Conservation (phyloP, 1,140 invertebrate genomes). For the Chlorops oryzae region DNA sequence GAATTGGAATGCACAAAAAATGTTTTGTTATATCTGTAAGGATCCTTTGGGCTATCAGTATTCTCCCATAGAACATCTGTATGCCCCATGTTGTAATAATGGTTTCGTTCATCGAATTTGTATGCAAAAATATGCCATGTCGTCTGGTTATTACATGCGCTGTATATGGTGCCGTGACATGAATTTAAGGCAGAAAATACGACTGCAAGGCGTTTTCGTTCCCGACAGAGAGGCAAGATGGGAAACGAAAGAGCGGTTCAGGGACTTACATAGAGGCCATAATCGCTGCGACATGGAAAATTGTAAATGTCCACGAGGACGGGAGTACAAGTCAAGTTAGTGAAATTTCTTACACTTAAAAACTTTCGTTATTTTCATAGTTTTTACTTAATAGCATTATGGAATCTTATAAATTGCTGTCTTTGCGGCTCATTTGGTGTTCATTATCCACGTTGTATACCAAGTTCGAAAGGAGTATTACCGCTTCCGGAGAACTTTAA, state of each 20-base stretch:
- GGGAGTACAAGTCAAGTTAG: constrained; percentile 14
- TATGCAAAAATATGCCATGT: constrained; percentile 26
- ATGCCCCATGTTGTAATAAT: constrained; percentile 29
- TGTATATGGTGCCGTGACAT: constrained; percentile 33
- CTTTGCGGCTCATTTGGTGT: constrained; percentile 10
- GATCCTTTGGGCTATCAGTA: constrained; percentile 5
- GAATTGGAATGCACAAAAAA: not conserved
- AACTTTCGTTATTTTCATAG: not conserved
- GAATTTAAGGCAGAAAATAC: constrained; percentile 23
- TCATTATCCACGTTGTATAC: constrained; percentile 11
- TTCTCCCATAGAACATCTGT: constrained; percentile 8
- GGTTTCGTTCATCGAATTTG: constrained; percentile 30
- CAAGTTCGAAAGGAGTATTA: not conserved
- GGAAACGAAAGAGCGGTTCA: constrained; percentile 25
- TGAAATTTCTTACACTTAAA: not conserved
- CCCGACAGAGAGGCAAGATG: constrained; percentile 36
- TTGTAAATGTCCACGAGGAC: constrained; percentile 24
- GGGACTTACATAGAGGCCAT: constrained; percentile 23
- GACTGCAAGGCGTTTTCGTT: constrained; percentile 29
- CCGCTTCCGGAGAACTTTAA: constrained; percentile 9
- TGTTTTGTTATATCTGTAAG: constrained; percentile 26
- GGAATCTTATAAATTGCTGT: constrained; percentile 10
- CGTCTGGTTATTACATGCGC: constrained; percentile 34
- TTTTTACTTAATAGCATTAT: constrained; percentile 8
- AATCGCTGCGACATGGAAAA: constrained; percentile 19